Percentiles rank a stretch among this genome's conserved stretches.
Conservation (phyloP, 2,888 invertebrate species). For the Dryococelus australis region DNA sequence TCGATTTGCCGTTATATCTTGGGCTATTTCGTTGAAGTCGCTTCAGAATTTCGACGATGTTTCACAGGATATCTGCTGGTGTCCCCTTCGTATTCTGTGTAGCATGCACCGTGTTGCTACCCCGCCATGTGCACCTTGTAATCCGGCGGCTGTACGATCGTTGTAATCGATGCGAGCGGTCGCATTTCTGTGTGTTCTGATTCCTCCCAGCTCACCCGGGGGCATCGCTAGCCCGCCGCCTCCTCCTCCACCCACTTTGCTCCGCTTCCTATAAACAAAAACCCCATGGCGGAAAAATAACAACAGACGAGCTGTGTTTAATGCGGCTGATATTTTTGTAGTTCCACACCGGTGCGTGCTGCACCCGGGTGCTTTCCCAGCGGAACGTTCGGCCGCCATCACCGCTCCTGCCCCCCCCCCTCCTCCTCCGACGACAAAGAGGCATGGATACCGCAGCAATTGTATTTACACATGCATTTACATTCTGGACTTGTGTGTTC, state of each 20-base stretch:
- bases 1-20: no score
- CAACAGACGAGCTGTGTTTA: constrained; percentile 29
- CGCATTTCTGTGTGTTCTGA: not conserved
- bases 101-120: no score
- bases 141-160: no score
- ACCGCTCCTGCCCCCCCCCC: not conserved
- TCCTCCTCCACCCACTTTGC: not conserved
- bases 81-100: no score
- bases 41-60: no score
- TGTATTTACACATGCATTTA: constrained; percentile 5
- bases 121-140: no score
- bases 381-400: not conserved
- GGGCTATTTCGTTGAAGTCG: no score
- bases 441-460: not conserved
- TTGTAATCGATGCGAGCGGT: not conserved
- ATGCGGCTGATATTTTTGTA: constrained; percentile 28
- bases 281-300: constrained; percentile 24
- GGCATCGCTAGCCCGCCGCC: not conserved
- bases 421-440: no score
- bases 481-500: not conserved
- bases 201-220: not conserved
- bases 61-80: no score
- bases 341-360: constrained; percentile 5
- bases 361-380: constrained; percentile 12
- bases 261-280: constrained; percentile 28